phyloP scores from a whole-genome alignment of 2,113 vertebrate species.

The Toxostoma redivivum region DNA sequence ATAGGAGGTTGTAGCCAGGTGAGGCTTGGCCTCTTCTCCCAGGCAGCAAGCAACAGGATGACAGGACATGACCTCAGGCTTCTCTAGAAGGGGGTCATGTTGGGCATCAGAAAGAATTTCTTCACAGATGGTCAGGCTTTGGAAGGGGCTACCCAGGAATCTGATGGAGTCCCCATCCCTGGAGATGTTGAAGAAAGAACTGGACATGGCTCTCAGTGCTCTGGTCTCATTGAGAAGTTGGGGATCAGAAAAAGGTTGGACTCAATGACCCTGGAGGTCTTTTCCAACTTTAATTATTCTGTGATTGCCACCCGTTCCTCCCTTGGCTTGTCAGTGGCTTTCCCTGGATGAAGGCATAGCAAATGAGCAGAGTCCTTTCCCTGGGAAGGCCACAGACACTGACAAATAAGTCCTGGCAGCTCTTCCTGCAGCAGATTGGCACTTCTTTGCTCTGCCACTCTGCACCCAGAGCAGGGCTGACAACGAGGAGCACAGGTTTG shows the following conservation, averaged over 20 bases:
- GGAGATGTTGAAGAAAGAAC: not conserved
- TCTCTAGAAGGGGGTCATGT: not conserved
- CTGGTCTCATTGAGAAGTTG: not conserved
- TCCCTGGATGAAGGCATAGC: not conserved
- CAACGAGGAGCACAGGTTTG: not conserved
- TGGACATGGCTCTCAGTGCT: fast-evolving
- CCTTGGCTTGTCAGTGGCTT: not conserved
- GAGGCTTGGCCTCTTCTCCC: not conserved
- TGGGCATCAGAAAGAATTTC: not conserved
- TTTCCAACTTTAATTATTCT: not conserved
- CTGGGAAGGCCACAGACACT: not conserved
- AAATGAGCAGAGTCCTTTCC: not conserved
- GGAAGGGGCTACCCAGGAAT: not conserved
- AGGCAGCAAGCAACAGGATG: not conserved
- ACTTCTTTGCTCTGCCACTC: not conserved
- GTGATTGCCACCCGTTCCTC: not conserved
- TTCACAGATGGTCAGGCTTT: not conserved
- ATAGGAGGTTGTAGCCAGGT: not conserved
- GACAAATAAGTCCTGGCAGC: not conserved
- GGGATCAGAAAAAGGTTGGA: not conserved
- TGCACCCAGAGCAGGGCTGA: not conserved
- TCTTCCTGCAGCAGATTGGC: not conserved
- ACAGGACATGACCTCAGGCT: not conserved
- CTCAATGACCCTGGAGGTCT: not conserved
- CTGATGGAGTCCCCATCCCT: not conserved